These are phyloP conservation scores for Pachliopta kotzebuea DNA, from an alignment of 2,888 invertebrate genomes.

Conservation along the genomic window DNA sequence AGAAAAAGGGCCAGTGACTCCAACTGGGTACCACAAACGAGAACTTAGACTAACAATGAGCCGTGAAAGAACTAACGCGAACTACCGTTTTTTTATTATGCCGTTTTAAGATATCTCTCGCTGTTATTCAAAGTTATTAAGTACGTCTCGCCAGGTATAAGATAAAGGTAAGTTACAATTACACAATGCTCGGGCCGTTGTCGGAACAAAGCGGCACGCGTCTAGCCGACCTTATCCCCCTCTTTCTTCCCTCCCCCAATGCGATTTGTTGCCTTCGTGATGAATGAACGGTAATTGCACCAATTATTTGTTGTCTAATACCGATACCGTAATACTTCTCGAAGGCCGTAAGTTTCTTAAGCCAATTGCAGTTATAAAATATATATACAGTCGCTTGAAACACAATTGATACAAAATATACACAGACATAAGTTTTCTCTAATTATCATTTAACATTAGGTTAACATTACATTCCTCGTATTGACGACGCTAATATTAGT, in stretches of 20 bases:
- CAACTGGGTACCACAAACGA: not conserved
- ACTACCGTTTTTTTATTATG: constrained; percentile 31
- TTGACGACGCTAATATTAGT: too few species aligned
- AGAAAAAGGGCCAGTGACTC: not conserved
- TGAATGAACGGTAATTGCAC: constrained; percentile 36
- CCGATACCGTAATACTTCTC: constrained; percentile 27
- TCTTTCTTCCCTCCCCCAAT: not conserved
- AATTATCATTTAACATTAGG: too few species aligned
- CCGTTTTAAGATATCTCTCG: constrained; percentile 38
- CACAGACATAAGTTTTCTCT: too few species aligned
- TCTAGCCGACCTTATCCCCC: constrained; percentile 6
- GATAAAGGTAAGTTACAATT: constrained; percentile 46
- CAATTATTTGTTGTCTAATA: constrained; percentile 33
- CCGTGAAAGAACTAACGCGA: not conserved
- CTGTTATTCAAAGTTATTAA: constrained; percentile 51
- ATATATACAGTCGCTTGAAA: not conserved
- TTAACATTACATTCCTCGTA: too few species aligned
- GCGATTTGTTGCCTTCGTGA: constrained; percentile 32
- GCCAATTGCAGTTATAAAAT: not conserved
- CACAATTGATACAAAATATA: not conserved
- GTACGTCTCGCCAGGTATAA: constrained; percentile 44
- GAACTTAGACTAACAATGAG: not conserved
- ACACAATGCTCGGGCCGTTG: constrained; percentile 49
- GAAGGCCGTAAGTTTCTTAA: constrained; percentile 34
- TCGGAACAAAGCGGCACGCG: constrained; percentile 33